These are phyloP conservation scores for Beroe ovata DNA, from an alignment of 37 sponge, comb jelly and placozoan genomes.

Conservation along the genomic window DNA sequence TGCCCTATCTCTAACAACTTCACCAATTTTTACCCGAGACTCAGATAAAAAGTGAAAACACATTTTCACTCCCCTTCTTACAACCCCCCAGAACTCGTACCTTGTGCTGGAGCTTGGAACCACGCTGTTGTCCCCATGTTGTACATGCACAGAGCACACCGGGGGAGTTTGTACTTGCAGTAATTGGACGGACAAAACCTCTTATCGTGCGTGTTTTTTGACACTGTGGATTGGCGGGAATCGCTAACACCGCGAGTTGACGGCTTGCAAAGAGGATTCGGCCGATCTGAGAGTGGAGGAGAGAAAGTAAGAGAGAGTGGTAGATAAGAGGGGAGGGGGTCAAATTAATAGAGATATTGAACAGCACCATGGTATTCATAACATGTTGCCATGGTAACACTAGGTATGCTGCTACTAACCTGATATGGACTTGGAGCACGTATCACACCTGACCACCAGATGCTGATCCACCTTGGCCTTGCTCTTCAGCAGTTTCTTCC, in stretches of 20 bases:
- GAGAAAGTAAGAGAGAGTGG: too few species aligned
- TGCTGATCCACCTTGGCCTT: conserved; percentile 28
- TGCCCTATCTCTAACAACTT: too few species aligned
- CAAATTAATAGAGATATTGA: too few species aligned
- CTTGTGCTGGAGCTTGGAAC: conserved; percentile 1
- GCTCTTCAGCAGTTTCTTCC: conserved; percentile 20
- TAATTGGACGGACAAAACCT: conserved; percentile 39
- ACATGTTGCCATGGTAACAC: too few species aligned
- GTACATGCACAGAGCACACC: conserved; percentile 55
- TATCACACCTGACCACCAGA: conserved; percentile 7
- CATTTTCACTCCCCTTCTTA: neutral
- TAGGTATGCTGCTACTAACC: neutral
- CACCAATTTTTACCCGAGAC: too few species aligned
- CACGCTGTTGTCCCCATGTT: conserved; percentile 46
- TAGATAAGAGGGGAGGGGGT: too few species aligned
- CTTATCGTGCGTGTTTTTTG: conserved; percentile 20
- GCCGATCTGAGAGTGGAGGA: neutral
- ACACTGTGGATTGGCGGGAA: neutral
- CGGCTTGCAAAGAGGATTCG: neutral
- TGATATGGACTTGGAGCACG: conserved; percentile 30
- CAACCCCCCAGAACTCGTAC: too few species aligned
- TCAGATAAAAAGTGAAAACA: neutral
- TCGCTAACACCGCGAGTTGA: conserved; percentile 8
- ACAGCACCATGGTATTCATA: too few species aligned
- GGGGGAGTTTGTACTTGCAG: conserved; percentile 34